Conservation (phyloP, 1,140 invertebrate species). For the Brachionus sp. region DNA sequence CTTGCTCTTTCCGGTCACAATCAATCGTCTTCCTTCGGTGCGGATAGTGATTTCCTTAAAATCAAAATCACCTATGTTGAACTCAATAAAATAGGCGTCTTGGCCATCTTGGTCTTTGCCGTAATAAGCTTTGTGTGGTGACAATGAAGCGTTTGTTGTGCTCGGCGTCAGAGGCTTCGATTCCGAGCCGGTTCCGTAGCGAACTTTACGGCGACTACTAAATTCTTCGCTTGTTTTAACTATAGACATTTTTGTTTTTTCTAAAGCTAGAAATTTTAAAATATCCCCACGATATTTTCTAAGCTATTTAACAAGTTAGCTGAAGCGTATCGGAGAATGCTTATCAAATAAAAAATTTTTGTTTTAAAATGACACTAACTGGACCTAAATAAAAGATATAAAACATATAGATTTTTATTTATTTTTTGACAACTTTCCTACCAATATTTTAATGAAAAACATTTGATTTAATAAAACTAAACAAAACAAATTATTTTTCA, state of each 20-base stretch:
- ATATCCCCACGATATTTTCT: not conserved
- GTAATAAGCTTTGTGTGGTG: constrained; percentile 18
- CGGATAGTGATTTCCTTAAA: constrained; percentile 34
- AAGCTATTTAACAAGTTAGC: not conserved
- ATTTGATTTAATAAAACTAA: not conserved
- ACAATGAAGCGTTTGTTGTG: not conserved
- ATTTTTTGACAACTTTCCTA: not conserved
- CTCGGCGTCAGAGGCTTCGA: not conserved
- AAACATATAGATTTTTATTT: not conserved
- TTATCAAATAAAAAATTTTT: not conserved
- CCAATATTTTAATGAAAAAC: not conserved
- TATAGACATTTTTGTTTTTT: not conserved
- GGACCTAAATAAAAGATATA: not conserved
- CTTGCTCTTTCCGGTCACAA: constrained; percentile 31
- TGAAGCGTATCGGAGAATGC: not conserved
- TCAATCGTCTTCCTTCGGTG: constrained; percentile 26
- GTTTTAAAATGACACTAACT: not conserved
- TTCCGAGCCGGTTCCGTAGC: not conserved
- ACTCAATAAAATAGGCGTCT: constrained; percentile 16
- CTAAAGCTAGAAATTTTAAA: not conserved
- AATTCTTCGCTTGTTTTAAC: constrained; percentile 25
- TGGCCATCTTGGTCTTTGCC: constrained; percentile 33
- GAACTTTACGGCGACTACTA: constrained; percentile 14
- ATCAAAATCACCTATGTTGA: constrained; percentile 38
- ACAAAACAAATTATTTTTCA: not conserved